Evolutionary conservation across 2,888 invertebrate genomes (phyloP), one percentile per base, ranked within the genome.

Genomic region (Phaonia tiefii): DNA sequence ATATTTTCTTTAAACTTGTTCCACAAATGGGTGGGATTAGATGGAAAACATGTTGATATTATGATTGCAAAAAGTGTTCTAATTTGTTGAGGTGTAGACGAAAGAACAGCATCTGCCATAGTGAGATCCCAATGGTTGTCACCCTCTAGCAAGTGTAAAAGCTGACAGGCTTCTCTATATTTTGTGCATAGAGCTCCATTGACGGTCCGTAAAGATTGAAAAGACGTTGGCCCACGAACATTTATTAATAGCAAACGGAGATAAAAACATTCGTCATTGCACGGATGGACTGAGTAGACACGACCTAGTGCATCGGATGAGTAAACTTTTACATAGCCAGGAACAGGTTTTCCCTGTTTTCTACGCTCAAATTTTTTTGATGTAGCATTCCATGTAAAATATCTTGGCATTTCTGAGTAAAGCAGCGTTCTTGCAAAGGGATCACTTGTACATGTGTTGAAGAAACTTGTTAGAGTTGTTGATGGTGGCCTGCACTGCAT

Each of bases 211-310:
- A 31, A 65, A 25, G 67, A 11, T 78, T 80, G 26, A 71, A 88
- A 88, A 77, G 88, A 89, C 54, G 86, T 88, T 81, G 89, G 89
- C 2, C 83, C 84, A 79, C 82, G 80, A 70, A 89, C 86, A 86
- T 87, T 87, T 22, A 87, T 82, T 74, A 90, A 80, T 13, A 88
- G 80, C 77, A 80, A 67, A 1, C 54, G 51, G 20, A 67, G 44
- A 49, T 77, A 77, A 37, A 11, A 72, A 25, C 79, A 70, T 15
- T 75, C 71, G 49, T 26, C 73, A 17, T 73, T 73, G 5, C 46
- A 58, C 11, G 60, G 58, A 66, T 76, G 78, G 1, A 72, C 72
- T 22, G 76, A 76, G 31, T 72, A 72, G 13, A 75, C 39, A 10
- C 71, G 46, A 2, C 67, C 54, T 1, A 80, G 7, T 15, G 79